phyloP scores from a whole-genome alignment of 2,113 vertebrate genomes.

The Brienomyrus brachyistius region DNA sequence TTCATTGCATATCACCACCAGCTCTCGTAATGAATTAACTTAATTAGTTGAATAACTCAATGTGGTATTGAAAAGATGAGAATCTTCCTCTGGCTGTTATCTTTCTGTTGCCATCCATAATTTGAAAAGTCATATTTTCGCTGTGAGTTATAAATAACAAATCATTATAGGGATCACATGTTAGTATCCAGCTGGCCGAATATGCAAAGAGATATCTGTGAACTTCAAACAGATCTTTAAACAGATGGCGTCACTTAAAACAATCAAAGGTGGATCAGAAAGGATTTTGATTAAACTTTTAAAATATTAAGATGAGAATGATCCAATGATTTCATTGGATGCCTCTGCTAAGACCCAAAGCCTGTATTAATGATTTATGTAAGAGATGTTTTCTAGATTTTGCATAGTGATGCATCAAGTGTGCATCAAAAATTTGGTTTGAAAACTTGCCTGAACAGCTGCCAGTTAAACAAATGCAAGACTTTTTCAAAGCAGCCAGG shows the following conservation, averaged over 20 bases:
- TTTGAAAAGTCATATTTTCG: not conserved
- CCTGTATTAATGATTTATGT: not conserved
- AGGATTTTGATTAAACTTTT: not conserved
- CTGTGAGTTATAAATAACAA: not conserved
- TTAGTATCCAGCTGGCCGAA: not conserved
- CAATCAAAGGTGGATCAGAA: not conserved
- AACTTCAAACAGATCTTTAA: not conserved
- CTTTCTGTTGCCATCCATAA: not conserved
- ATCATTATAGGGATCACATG: not conserved
- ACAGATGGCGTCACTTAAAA: not conserved
- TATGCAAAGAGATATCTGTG: not conserved
- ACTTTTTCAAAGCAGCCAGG: not conserved
- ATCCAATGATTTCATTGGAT: not conserved
- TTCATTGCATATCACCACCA: not conserved
- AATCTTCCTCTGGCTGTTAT: not conserved
- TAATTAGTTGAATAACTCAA: not conserved
- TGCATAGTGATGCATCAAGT: not conserved
- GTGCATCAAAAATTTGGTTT: not conserved
- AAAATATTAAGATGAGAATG: not conserved
- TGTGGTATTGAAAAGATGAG: not conserved
- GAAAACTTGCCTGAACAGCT: not conserved
- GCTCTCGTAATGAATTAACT: not conserved
- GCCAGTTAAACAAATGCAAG: not conserved
- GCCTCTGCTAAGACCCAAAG: not conserved
- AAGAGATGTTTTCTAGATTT: not conserved